phyloP scores from a whole-genome alignment of 2,888 invertebrate species.

The Euspilapteryx auroguttella region DNA sequence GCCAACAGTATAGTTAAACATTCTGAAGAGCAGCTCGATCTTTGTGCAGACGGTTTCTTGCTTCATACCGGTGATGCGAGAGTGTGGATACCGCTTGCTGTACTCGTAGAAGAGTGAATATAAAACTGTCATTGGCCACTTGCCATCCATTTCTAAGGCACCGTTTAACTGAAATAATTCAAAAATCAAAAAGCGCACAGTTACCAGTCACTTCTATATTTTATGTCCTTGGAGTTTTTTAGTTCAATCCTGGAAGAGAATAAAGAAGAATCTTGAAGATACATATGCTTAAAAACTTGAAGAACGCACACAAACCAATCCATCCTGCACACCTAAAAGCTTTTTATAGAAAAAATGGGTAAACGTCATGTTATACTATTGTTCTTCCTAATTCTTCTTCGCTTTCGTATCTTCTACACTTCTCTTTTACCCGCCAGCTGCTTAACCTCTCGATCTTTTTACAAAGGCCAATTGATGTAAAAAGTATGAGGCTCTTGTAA shows the following conservation, averaged over 20 bases:
- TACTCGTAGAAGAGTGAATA: conserved; percentile 81
- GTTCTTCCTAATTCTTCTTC: neutral
- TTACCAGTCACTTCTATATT: too few species aligned
- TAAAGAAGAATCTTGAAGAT: too few species aligned
- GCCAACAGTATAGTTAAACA: conserved; percentile 87
- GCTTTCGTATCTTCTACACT: neutral
- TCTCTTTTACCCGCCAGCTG: neutral
- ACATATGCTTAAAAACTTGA: too few species aligned
- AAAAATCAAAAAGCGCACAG: too few species aligned
- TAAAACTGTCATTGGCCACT: conserved; percentile 78
- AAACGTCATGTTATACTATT: too few species aligned
- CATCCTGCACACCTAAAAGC: too few species aligned
- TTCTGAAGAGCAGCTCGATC: conserved; percentile 80
- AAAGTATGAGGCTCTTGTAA: neutral
- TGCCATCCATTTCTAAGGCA: conserved; percentile 73
- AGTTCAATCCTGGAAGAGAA: too few species aligned
- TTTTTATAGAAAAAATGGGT: too few species aligned
- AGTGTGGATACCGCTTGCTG: conserved; percentile 77
- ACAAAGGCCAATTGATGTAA: too few species aligned
- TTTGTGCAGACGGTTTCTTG: conserved; percentile 75
- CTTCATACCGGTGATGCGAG: conserved; percentile 73
- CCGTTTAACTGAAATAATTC: conserved; percentile 67
- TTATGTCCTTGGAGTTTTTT: too few species aligned
- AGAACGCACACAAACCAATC: too few species aligned
- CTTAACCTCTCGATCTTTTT: too few species aligned